These are phyloP conservation scores for Trypoxylus dichotomus DNA, from an alignment of 1,140 invertebrate genomes.

Conservation along the genomic window DNA sequence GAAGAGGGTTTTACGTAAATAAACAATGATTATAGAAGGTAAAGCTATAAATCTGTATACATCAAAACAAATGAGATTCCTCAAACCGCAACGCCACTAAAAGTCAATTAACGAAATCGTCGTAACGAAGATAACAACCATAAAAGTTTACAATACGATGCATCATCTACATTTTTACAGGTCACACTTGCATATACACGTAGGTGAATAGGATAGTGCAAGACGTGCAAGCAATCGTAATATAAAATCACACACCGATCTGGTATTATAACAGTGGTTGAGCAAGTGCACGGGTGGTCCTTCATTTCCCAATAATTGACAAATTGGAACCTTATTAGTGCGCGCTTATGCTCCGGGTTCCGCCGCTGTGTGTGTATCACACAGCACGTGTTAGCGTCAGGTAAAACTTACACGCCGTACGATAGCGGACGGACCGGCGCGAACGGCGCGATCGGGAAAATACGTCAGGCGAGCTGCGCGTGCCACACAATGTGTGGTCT, in stretches of 20 bases:
- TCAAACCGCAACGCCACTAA: background rate
- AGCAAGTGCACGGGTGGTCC: slow-evolving; percentile 28
- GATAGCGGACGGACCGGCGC: background rate
- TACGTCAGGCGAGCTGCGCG: background rate
- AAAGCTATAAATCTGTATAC: background rate
- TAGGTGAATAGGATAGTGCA: background rate
- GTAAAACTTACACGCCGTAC: slow-evolving; percentile 21
- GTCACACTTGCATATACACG: background rate
- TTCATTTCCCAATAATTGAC: slow-evolving; percentile 28
- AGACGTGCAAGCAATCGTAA: background rate
- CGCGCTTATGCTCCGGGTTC: slow-evolving; percentile 22
- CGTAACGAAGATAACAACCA: background rate
- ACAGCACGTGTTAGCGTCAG: slow-evolving; percentile 15
- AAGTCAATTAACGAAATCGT: slow-evolving; percentile 7
- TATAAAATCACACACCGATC: background rate
- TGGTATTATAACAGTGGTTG: slow-evolving; percentile 20
- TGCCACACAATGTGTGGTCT: slow-evolving; percentile 27
- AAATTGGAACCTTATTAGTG: slow-evolving; percentile 31
- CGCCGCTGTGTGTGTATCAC: slow-evolving; percentile 23
- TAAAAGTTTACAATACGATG: background rate
- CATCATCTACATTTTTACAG: background rate
- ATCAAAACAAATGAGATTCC: background rate
- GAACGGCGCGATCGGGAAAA: background rate
- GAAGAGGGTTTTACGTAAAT: background rate
- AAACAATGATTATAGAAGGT: background rate